Base-by-base conservation (phyloP, 2,797 vertebrate genomes). In the Myotis myotis region DNA sequence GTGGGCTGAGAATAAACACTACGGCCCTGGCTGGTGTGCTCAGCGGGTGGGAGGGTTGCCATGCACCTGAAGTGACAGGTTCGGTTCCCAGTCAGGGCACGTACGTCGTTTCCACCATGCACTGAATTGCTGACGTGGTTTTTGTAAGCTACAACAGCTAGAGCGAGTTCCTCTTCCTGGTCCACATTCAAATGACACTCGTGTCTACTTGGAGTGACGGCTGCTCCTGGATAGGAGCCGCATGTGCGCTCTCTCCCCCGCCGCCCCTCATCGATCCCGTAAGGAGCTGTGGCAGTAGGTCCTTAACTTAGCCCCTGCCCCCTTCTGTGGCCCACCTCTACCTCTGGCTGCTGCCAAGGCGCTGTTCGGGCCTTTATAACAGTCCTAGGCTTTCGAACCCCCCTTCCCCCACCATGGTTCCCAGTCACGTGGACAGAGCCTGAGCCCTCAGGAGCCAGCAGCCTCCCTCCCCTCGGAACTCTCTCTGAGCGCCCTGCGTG, bases 371-470 rank as follows among this genome's bases (percentile, higher is more conserved):
- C 0, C 20, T 74, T 23, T 28, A 2, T n/a, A 12, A 19, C 11
- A n/a, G 38, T 8, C 20, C 16, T 25, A 20, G 22, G 17, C 16
- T 55, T 22, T 4, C 9, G 68, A 78, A 6, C 70, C 8, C 8
- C 23, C 38, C 8, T 2, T 47, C 38, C 47, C 12, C 12, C 47
- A 16, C 8, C 5, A 0, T 19, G 70, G 74, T 5, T 33, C 92
- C 28, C 28, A 30, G 6, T 64, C 41, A 41, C 16, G 1, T 0
- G 53, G 36, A 33, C 41, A 8, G 33, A 23, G 22, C 20, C 4
- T 6, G 6, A 51, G 20, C 23, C 28, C 2, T 0, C 2, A 8
- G 5, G 38, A 6, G 9, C 17, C 7, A 53, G 22, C 1, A 15
- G n/a, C 33, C 7, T 15, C 20, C 10, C 15, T 64, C 36, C 57